Evolutionary conservation across 2,888 invertebrate species (phyloP).

Genomic region (Zygogramma bicolorata): DNA sequence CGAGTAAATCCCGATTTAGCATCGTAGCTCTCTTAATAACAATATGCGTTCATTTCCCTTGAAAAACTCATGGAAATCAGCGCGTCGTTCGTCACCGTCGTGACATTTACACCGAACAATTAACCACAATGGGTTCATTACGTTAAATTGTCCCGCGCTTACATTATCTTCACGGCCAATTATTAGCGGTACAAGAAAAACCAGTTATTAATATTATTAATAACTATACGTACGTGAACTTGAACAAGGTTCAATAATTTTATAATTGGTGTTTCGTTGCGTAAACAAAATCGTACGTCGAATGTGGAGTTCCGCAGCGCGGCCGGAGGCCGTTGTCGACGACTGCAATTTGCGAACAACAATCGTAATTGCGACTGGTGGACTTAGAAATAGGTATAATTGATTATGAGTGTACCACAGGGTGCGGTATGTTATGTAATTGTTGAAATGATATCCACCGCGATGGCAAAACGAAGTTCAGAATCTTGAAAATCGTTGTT

Average conservation of each 20-base stretch:
- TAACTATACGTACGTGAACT: constrained; percentile 52
- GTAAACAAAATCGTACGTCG: constrained; percentile 42
- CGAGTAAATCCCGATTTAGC: no score
- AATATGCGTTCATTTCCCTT: no score
- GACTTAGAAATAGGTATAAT: neutral
- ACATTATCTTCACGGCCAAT: constrained; percentile 39
- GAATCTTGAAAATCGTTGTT: no score
- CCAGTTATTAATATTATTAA: constrained; percentile 55
- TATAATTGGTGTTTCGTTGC: constrained; percentile 49
- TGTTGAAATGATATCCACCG: neutral
- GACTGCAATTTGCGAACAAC: neutral
- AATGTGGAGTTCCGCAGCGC: constrained; percentile 14
- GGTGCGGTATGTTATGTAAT: neutral
- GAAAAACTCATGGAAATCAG: neutral
- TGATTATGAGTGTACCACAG: neutral
- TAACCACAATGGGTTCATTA: constrained; percentile 24
- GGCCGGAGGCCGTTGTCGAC: neutral
- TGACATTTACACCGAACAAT: constrained; percentile 4
- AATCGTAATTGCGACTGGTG: neutral
- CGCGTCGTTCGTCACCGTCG: neutral
- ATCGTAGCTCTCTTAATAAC: no score
- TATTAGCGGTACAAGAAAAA: constrained; percentile 51
- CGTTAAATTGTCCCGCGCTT: constrained; percentile 10
- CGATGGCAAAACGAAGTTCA: no score
- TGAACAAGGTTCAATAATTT: constrained; percentile 56